A percentile compares a stretch with the other conserved stretches of the same genome.
These are phyloP conservation scores for Ailurus styani DNA, from an alignment of 2,113 vertebrate species.

Conservation along the genomic window DNA sequence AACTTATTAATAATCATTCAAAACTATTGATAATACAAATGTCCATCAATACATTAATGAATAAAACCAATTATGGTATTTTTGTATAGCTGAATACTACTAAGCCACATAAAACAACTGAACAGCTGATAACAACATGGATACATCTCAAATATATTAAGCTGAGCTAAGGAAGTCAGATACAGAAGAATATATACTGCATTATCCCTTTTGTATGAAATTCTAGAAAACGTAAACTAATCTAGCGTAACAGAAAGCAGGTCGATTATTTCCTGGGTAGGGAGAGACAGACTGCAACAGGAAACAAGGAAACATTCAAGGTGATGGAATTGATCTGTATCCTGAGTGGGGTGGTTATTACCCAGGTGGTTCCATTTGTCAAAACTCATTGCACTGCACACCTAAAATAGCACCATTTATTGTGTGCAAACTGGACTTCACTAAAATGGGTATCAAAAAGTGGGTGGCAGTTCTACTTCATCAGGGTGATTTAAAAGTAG, in stretches of 20 bases:
- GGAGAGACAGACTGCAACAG: neutral
- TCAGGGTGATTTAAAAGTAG: neutral
- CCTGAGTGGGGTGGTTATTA: neutral
- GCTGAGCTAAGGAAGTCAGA: neutral
- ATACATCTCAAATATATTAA: neutral
- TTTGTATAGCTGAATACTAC: neutral
- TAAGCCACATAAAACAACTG: neutral
- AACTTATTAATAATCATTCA: neutral
- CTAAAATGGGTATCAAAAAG: neutral
- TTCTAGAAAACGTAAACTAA: neutral
- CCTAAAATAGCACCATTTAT: accelerated
- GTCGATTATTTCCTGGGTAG: neutral
- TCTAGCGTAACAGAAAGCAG: neutral
- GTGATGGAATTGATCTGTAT: no score
- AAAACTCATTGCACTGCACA: neutral
- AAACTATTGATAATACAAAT: neutral
- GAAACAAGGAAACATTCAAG: neutral
- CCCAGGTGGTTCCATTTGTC: neutral
- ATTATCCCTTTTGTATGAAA: neutral
- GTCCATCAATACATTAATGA: neutral
- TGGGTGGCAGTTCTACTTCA: neutral
- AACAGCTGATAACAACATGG: neutral
- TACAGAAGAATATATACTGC: neutral
- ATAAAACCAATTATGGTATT: neutral
- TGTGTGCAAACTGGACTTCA: neutral